Percentiles rank a stretch among this genome's conserved stretches.
phyloP scores from a whole-genome alignment of 92 coral and sea anemone genomes.

The Porites cylindrica region DNA sequence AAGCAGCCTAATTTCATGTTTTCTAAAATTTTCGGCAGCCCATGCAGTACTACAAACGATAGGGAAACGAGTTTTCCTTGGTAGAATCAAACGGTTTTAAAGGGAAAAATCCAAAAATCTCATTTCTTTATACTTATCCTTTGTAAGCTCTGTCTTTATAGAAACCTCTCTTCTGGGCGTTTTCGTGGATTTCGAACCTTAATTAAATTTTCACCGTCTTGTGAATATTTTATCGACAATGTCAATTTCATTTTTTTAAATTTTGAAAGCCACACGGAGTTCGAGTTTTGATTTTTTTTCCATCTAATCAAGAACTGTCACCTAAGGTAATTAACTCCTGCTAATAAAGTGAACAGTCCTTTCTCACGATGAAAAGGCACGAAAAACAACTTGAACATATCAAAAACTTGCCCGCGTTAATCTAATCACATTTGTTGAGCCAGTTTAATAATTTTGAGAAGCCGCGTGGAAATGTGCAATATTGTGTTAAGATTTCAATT shows the following conservation, averaged over 20 bases:
- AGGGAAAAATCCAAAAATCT: not conserved
- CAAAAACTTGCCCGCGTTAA: slow-evolving; percentile 25
- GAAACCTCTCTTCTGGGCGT: not conserved
- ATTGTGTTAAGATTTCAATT: slow-evolving; percentile 57
- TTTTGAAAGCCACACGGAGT: slow-evolving; percentile 12
- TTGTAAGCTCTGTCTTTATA: not conserved
- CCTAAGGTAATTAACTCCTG: slow-evolving; percentile 31
- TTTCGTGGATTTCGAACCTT: slow-evolving; percentile 2
- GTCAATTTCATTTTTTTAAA: slow-evolving; percentile 31
- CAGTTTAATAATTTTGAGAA: slow-evolving; percentile 31
- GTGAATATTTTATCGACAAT: slow-evolving; percentile 12
- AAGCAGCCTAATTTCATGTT: not conserved
- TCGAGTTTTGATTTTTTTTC: slow-evolving; percentile 23
- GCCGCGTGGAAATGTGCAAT: slow-evolving; percentile 45
- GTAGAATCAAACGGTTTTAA: not conserved
- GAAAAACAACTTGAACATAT: slow-evolving; percentile 10
- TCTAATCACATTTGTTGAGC: slow-evolving; percentile 37
- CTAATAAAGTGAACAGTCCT: slow-evolving; percentile 55
- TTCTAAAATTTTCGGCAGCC: not conserved
- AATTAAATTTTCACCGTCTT: slow-evolving; percentile 7
- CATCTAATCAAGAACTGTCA: slow-evolving; percentile 40
- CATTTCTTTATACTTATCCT: too few relatives aligned
- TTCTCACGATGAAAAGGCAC: slow-evolving; percentile 13
- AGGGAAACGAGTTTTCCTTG: too few relatives aligned
- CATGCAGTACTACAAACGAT: too few relatives aligned